phyloP scores from a whole-genome alignment of 2,113 vertebrate genomes.

The Arothron firmamentum region DNA sequence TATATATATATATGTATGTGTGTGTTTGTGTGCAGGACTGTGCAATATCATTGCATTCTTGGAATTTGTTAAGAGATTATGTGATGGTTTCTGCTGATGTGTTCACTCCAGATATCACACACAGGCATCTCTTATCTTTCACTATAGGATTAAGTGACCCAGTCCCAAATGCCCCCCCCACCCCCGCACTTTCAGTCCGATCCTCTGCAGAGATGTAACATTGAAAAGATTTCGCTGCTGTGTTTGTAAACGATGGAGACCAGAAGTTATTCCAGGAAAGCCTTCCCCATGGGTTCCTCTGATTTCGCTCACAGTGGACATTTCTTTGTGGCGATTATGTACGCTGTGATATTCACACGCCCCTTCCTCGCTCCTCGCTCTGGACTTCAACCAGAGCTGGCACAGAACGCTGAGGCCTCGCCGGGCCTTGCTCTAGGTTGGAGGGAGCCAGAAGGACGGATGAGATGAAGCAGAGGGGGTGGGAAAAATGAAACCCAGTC shows the following conservation, averaged over 20 bases:
- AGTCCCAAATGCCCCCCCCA: neutral
- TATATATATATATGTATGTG: neutral
- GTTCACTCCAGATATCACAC: conserved; percentile 19
- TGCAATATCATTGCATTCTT: conserved; percentile 3
- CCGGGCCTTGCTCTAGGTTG: neutral
- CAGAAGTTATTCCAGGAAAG: conserved; percentile 42
- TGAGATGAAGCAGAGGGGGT: conserved; percentile 14
- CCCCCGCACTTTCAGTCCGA: neutral
- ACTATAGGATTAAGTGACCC: conserved; percentile 10
- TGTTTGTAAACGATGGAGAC: conserved; percentile 25
- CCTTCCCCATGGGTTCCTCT: conserved; percentile 14
- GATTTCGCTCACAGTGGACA: conserved; percentile 27
- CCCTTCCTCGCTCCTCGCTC: conserved; percentile 4
- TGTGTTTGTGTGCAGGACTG: neutral
- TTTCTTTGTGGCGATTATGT: conserved; percentile 29
- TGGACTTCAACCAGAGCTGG: conserved; percentile 42
- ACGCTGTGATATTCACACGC: conserved; percentile 18
- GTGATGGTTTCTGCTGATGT: conserved; percentile 35
- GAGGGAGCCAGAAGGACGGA: conserved; percentile 18
- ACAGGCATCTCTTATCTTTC: conserved; percentile 15
- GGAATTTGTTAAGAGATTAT: conserved; percentile 13
- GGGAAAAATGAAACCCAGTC: conserved; percentile 16
- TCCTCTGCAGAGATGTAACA: conserved; percentile 2
- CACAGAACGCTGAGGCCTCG: conserved; percentile 23
- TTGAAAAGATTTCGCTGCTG: conserved; percentile 6